Evolutionary conservation across 2,113 vertebrate species (phyloP).

Genomic region (Seriola aureovittata): DNA sequence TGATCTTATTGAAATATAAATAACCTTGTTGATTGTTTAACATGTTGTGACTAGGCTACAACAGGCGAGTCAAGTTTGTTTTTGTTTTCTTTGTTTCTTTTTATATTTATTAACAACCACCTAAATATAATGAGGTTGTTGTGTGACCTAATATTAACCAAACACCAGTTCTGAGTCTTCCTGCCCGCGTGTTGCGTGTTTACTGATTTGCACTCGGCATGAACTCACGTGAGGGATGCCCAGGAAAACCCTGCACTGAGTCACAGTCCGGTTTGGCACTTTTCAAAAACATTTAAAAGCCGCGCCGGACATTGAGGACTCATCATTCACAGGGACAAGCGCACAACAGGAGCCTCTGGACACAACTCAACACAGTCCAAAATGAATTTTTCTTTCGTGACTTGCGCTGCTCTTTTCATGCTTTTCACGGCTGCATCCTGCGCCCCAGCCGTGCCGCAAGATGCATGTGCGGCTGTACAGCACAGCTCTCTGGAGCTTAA

Average conservation of each 20-base stretch:
- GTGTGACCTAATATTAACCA: not conserved
- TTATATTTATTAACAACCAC: not conserved
- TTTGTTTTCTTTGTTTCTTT: not conserved
- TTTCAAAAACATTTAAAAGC: not conserved
- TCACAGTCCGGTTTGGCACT: not conserved
- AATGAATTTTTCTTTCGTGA: constrained; percentile 39
- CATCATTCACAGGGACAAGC: not conserved
- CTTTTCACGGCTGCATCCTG: not conserved
- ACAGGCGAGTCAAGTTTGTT: no score
- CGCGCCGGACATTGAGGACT: not conserved
- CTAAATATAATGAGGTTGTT: not conserved
- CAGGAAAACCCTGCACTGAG: constrained; percentile 74
- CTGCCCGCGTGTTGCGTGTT: not conserved
- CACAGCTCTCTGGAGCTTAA: constrained; percentile 58
- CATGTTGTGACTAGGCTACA: not conserved
- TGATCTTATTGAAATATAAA: no score
- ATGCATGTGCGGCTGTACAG: constrained; percentile 13
- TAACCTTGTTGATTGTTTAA: not conserved
- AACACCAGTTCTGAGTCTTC: not conserved
- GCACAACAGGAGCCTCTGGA: not conserved
- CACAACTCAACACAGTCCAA: not conserved
- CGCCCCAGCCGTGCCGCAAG: constrained; percentile 36
- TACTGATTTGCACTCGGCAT: not conserved
- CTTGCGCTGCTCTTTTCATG: not conserved
- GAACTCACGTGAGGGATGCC: constrained; percentile 60